Percentiles rank a stretch among this genome's conserved stretches.
phyloP scores from a whole-genome alignment of 2,888 invertebrate species.

The Amblyjoppa fuscipennis region DNA sequence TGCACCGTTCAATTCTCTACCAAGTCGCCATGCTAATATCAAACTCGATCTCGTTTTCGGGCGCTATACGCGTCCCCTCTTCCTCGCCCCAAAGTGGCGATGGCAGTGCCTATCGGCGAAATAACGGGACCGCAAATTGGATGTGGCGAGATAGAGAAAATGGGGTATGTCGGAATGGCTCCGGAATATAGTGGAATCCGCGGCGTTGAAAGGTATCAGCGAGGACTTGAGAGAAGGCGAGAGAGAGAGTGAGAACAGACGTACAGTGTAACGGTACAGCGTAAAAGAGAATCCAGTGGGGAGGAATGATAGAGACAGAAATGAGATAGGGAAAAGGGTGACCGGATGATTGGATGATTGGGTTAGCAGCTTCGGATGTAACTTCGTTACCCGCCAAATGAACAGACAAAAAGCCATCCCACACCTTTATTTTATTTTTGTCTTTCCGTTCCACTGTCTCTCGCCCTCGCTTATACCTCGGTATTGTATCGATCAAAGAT shows the following conservation, averaged over 20 bases:
- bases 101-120: constrained; percentile 52
- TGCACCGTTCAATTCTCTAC: constrained; percentile 2
- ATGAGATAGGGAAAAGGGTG: constrained; percentile 66
- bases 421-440: constrained; percentile 28
- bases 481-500: constrained; percentile 10
- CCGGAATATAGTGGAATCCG: constrained; percentile 34
- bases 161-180: constrained; percentile 66
- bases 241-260: constrained; percentile 17
- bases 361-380: constrained; percentile 80
- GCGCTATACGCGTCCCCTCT: neutral
- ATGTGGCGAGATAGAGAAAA: constrained; percentile 69
- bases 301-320: constrained; percentile 52
- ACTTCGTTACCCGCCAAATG: constrained; percentile 82
- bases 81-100: neutral
- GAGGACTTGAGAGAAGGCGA: constrained; percentile 25
- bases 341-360: constrained; percentile 80
- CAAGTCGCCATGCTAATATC: constrained; percentile 19
- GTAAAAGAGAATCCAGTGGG: constrained; percentile 60
- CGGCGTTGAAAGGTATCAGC: constrained; percentile 20
- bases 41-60: constrained; percentile 6
- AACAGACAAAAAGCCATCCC: constrained; percentile 77
- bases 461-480: constrained; percentile 23
- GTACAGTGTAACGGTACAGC: constrained; percentile 50
- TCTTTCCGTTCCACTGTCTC: constrained; percentile 7
- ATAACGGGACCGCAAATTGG: constrained; percentile 71